Conservation (phyloP, 37 sponge, comb jelly and placozoan species). For the Diacarnus erythraeanus region DNA sequence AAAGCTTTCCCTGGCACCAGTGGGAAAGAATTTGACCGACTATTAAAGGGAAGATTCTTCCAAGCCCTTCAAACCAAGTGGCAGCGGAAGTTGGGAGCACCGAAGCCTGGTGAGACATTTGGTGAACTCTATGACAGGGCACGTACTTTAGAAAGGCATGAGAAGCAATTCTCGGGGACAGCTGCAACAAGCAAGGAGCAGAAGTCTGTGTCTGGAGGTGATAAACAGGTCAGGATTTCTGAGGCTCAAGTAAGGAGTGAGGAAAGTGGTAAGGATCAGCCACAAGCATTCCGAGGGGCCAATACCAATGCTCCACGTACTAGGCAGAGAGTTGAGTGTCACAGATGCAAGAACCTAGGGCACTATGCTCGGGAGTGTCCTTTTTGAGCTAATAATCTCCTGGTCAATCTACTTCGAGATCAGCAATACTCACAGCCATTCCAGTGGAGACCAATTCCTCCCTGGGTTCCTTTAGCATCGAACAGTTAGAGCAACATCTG, state of each 20-base stretch:
- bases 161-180: neutral
- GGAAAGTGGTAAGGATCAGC: neutral
- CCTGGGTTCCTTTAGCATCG: neutral
- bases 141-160: neutral
- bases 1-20: constrained; percentile 9
- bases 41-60: no score
- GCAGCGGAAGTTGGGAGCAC: constrained; percentile 33
- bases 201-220: neutral
- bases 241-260: neutral
- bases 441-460: neutral
- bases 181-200: constrained; percentile 6
- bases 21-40: constrained; percentile 17
- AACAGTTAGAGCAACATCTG: neutral
- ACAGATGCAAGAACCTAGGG: neutral
- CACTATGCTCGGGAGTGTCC: neutral
- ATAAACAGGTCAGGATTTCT: neutral
- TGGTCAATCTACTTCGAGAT: constrained; percentile 1
- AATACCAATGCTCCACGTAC: neutral
- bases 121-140: no score
- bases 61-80: no score
- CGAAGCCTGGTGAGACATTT: constrained; percentile 7
- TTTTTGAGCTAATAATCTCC: neutral
- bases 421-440: neutral
- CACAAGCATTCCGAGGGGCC: no score
- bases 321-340: neutral